phyloP scores from a whole-genome alignment of 1,140 invertebrate species.

The Ericerus pela region DNA sequence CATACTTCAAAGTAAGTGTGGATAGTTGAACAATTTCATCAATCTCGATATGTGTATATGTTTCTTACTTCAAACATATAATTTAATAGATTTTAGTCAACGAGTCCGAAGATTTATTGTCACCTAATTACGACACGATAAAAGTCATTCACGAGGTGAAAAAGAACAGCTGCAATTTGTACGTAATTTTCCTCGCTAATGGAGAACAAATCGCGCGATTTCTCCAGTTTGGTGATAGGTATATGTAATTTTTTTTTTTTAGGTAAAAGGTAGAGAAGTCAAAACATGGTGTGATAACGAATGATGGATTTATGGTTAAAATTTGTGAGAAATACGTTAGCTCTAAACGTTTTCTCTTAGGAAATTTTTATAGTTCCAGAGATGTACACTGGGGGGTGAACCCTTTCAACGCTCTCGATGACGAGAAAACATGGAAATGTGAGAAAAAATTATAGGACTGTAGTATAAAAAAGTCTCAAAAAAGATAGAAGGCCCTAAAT shows the following conservation, averaged over 20 bases:
- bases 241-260: slow-evolving; percentile 22
- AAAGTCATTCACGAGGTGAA: slow-evolving; percentile 39
- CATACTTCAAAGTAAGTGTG: slow-evolving; percentile 36
- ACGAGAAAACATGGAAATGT: too few relatives aligned
- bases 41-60: slow-evolving; percentile 2
- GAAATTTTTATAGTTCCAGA: too few relatives aligned
- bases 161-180: slow-evolving; percentile 47
- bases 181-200: slow-evolving; percentile 56
- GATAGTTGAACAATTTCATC: not conserved
- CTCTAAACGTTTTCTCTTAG: too few relatives aligned
- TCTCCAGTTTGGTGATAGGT: slow-evolving; percentile 51
- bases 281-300: not conserved
- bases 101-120: slow-evolving; percentile 47
- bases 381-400: too few relatives aligned
- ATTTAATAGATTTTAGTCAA: slow-evolving; percentile 39
- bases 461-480: too few relatives aligned
- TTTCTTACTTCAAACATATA: not conserved
- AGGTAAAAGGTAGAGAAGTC: too few relatives aligned
- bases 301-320: not conserved
- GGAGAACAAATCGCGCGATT: slow-evolving; percentile 47
- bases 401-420: too few relatives aligned
- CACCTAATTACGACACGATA: slow-evolving; percentile 39
- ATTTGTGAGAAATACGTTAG: too few relatives aligned
- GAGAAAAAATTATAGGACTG: too few relatives aligned
- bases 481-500: too few relatives aligned